Conservation (phyloP, 1,140 invertebrate genomes). For the Vanessa tameamea region DNA sequence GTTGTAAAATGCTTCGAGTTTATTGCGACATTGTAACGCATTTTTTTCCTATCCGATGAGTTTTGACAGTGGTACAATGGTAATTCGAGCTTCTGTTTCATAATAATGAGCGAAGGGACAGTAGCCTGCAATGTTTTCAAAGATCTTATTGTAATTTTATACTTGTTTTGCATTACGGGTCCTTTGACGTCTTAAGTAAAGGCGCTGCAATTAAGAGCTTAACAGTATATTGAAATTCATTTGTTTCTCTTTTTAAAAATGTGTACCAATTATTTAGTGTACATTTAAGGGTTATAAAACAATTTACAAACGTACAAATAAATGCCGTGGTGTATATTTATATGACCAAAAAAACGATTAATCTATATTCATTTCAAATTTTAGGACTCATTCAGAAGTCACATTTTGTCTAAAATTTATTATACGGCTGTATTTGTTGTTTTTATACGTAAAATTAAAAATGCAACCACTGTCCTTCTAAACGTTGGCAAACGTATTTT, state of each 20-base stretch:
- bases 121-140: slow-evolving; percentile 47
- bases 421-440: neutral
- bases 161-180: slow-evolving; percentile 42
- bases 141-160: slow-evolving; percentile 47
- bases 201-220: slow-evolving; percentile 41
- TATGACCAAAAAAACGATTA: neutral
- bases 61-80: slow-evolving; percentile 69
- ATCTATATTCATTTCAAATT: neutral
- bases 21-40: slow-evolving; percentile 69
- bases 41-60: slow-evolving; percentile 64
- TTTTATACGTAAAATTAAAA: neutral
- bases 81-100: slow-evolving; percentile 62
- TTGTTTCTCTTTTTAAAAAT: slow-evolving; percentile 17
- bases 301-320: too few species aligned
- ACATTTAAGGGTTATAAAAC: too few species aligned
- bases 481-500: slow-evolving; percentile 10
- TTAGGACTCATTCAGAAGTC: neutral
- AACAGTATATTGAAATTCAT: slow-evolving; percentile 31
- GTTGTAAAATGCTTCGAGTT: slow-evolving; percentile 65
- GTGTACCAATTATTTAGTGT: neutral
- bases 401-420: neutral
- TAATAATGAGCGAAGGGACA: slow-evolving; percentile 54
- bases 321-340: too few species aligned
- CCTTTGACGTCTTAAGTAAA: slow-evolving; percentile 39
- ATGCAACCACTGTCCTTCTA: neutral